Evolutionary conservation across 1,140 invertebrate genomes (phyloP).

Genomic region (Zaprionus ornatus): DNA sequence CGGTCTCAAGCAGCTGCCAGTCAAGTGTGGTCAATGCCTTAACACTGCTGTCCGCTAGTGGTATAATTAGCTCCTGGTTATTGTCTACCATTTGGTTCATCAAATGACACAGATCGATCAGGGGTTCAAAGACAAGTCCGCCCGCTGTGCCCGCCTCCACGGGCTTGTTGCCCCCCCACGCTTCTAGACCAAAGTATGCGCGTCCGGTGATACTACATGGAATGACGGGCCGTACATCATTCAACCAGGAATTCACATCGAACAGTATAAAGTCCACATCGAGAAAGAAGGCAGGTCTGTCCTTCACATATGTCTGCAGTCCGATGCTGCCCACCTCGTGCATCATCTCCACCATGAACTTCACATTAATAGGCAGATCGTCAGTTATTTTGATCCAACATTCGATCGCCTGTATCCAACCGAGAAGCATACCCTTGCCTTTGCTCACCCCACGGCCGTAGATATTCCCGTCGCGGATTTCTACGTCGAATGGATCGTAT

Average conservation of each 20-base stretch:
- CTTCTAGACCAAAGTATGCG: conserved; percentile 29
- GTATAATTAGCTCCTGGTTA: conserved; percentile 22
- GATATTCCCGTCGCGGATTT: neutral
- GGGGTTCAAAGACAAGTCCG: conserved; percentile 48
- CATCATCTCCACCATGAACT: conserved; percentile 42
- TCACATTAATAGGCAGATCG: conserved; percentile 48
- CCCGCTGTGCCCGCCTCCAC: conserved; percentile 36
- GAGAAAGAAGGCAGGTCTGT: conserved; percentile 19
- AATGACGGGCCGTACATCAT: conserved; percentile 12
- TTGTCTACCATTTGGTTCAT: conserved; percentile 41
- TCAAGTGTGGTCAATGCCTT: neutral
- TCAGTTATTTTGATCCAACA: conserved; percentile 18
- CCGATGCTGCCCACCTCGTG: conserved; percentile 44
- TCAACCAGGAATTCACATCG: conserved; percentile 44
- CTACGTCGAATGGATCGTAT: conserved; percentile 27
- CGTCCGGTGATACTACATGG: conserved; percentile 39
- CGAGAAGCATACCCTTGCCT: conserved; percentile 48
- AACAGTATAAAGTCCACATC: conserved; percentile 46
- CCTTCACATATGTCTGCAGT: conserved; percentile 17
- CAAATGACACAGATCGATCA: conserved; percentile 44
- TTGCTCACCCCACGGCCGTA: conserved; percentile 47
- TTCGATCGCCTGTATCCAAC: conserved; percentile 48
- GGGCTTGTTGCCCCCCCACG: conserved; percentile 31
- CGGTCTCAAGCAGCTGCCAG: conserved; percentile 38
- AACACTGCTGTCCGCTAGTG: neutral